Evolutionary conservation across 2,888 invertebrate genomes (phyloP).

Genomic region (Drosophila subquinaria): DNA sequence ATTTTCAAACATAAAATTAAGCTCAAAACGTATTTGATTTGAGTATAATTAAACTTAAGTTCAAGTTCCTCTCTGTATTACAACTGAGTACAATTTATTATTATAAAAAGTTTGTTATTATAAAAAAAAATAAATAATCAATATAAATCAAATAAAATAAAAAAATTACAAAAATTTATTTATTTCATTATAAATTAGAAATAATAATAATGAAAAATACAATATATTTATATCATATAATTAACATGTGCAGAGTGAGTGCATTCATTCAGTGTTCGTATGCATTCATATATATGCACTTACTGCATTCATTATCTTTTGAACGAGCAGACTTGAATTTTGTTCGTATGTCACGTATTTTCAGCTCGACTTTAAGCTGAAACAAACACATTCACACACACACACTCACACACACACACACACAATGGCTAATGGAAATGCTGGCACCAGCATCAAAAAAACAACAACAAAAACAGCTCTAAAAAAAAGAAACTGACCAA

Average conservation of each 20-base stretch:
- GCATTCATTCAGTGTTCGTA: background rate
- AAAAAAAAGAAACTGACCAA: slow-evolving; percentile 31
- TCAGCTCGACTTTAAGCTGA: background rate
- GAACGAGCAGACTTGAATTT: slow-evolving; percentile 3
- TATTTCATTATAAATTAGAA: background rate
- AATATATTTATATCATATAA: background rate
- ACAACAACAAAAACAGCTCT: slow-evolving; percentile 22
- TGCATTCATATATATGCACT: slow-evolving; percentile 5
- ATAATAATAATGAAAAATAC: background rate
- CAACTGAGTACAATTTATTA: too few species aligned
- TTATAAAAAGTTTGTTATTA: too few species aligned
- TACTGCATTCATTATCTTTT: background rate
- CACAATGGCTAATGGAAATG: slow-evolving; percentile 33
- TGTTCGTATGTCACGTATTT: slow-evolving; percentile 18
- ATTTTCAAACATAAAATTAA: too few species aligned
- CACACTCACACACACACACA: background rate
- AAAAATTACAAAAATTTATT: too few species aligned
- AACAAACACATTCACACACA: background rate
- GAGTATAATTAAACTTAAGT: too few species aligned
- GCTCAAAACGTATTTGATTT: too few species aligned
- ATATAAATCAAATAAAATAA: too few species aligned
- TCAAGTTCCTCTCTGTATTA: too few species aligned
- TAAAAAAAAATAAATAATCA: too few species aligned
- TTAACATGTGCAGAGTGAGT: background rate
- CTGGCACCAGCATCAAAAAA: slow-evolving; percentile 67